Evolutionary conservation across 2,888 invertebrate genomes (phyloP), one percentile per base, ranked within the genome.

Genomic region (Psylliodes chrysocephalus): DNA sequence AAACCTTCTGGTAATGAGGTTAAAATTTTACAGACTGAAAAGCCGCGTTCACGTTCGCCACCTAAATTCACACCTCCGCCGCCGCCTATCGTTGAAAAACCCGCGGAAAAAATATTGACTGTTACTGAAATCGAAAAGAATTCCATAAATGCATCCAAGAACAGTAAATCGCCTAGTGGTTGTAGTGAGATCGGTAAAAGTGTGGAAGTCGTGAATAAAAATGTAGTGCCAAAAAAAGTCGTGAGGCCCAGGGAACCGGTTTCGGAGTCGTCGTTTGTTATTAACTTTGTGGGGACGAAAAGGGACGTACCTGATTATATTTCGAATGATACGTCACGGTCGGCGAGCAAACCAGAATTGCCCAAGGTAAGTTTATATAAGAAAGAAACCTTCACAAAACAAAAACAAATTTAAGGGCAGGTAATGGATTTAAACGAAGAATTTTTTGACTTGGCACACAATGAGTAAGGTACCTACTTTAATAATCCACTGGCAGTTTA

Each of bases 271-370:
- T 65, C 69, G 1, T 28, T 19, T 18, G 92, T 94, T 70, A 95
- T 95, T 85, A 93, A 95, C 85, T 95, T 95, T 84, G 91, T 91
- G 71, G 86, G 89, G 82, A 88, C 91, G 78, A 92, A 91, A 83
- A 38, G 59, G 49, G 92, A 92, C 77, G 93, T 94, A 77, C 95
- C 95, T 53, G 93, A 95, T 86, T 94, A 95, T 83, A 92, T 95
- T 78, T 93, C 93, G 81, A 94, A 94, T 84, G 94, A 95, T 85
- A 86, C 91, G 81, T 86, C 91, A 73, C 87, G 90, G 74, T 87
- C 88, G 75, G 86, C 86, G 77, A 89, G 73, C 86, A 88, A 82
- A 85, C 88, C 86, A 65, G 88, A 89, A 78, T 86, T 88, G 76
- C 88, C 91, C 75, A 92, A 92, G 91, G 93, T 92, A 77, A 89